These are phyloP conservation scores for Littorina saxatilis DNA, from an alignment of 1,140 invertebrate species.

Conservation along the genomic window DNA sequence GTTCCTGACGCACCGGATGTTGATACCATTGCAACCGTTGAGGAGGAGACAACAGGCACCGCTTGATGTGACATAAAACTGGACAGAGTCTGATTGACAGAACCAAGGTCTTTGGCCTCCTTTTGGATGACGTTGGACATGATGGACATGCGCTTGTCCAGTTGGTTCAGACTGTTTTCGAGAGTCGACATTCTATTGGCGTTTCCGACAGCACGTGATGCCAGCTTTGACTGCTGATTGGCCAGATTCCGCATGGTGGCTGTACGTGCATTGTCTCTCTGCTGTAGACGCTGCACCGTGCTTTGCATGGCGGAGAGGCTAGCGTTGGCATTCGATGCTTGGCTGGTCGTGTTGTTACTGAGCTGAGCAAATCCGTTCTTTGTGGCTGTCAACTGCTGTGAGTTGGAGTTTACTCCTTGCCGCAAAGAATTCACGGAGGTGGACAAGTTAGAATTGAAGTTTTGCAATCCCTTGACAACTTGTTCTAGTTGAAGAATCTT, in stretches of 20 bases:
- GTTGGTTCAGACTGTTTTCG: not conserved
- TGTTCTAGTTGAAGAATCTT: not conserved
- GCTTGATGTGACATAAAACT: not conserved
- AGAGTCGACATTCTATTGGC: not conserved
- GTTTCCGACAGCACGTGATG: constrained; percentile 8
- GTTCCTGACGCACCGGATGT: no score
- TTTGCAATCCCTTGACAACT: not conserved
- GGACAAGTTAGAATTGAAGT: not conserved
- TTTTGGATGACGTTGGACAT: not conserved
- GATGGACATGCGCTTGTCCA: not conserved
- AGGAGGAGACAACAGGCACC: no score
- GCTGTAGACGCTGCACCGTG: not conserved
- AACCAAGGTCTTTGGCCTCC: not conserved
- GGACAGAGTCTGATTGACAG: not conserved
- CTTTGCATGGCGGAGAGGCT: not conserved
- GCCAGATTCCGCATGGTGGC: not conserved
- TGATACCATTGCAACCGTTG: no score
- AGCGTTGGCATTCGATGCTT: not conserved
- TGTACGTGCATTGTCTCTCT: not conserved
- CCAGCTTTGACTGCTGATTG: not conserved
- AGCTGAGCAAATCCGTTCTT: not conserved
- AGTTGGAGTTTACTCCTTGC: not conserved
- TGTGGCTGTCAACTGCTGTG: not conserved
- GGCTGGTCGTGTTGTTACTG: not conserved
- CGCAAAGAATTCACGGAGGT: not conserved